Percentiles rank a stretch among this genome's conserved stretches.
These are phyloP conservation scores for Platygyra sinensis DNA, from an alignment of 64 coral and sea anemone genomes.

Conservation along the genomic window DNA sequence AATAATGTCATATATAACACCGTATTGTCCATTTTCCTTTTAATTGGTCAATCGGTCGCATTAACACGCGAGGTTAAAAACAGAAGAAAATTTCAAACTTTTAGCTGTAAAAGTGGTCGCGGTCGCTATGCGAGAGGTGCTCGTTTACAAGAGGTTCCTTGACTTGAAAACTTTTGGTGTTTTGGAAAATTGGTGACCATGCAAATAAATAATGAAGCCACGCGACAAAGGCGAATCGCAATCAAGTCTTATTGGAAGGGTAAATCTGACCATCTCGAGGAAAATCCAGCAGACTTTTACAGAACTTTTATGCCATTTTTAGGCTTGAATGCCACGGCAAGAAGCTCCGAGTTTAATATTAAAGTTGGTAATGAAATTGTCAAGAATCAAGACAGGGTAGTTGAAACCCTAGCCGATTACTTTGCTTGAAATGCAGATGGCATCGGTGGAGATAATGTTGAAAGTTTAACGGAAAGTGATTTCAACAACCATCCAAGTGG, in stretches of 20 bases:
- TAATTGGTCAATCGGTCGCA: no score
- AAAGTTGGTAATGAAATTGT: not conserved
- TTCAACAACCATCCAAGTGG: conserved; percentile 18
- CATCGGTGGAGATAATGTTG: not conserved
- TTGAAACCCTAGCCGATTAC: conserved; percentile 4
- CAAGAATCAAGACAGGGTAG: conserved; percentile 8
- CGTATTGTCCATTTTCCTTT: no score
- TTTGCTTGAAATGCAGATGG: conserved; percentile 13
- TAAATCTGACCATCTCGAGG: not conserved
- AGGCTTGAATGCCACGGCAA: not conserved
- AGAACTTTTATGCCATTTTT: conserved; percentile 16
- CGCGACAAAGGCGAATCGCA: conserved; percentile 7
- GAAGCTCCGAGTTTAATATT: not conserved
- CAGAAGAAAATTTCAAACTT: no score
- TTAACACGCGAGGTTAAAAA: no score
- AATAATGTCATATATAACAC: no score
- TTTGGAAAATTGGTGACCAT: no score
- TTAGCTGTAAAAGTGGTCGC: no score
- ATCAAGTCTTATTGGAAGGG: conserved; percentile 1
- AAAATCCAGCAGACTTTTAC: conserved; percentile 8
- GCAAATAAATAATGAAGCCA: conserved; percentile 35
- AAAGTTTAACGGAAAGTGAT: not conserved
- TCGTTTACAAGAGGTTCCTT: no score
- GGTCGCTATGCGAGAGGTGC: no score
- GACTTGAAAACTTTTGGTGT: no score